Evolutionary conservation across 2,113 vertebrate genomes (phyloP), one percentile per base, ranked within the genome.

Genomic region (Vulpes ferrilata): DNA sequence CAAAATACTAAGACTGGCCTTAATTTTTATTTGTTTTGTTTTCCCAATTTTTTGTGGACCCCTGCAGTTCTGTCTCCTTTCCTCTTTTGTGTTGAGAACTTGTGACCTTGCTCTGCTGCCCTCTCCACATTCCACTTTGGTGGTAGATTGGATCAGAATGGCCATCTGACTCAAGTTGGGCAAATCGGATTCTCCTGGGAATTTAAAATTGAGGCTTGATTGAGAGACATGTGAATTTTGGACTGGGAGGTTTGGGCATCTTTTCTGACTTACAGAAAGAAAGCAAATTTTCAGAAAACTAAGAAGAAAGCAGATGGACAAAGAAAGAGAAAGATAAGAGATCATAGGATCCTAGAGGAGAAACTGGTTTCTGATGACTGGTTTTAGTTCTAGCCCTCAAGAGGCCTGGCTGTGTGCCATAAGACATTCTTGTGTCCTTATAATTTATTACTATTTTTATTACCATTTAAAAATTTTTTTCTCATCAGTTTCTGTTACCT

Each of bases 151-250:
- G n/a, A 23, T 65, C 32, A 23, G 60, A 55, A 55, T 8, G 19
- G 32, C 65, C 1, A 74, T 15, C 64, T 76, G 80, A 59, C 4
- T 85, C 10, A 22, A 48, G 53, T 0, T 32, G 17, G 30, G 59
- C 5, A 88, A 69, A 65, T 27, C 88, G 25, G 30, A 60, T 51
- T 78, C 23, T 93, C 20, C 35, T 9, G 27, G 38, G 32, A 90
- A 81, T 94, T 80, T 93, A 91, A 83, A 80, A 60, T 32, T 38
- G 25, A 27, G 71, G 88, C 64, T 60, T 83, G 43, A 88, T 9
- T 76, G 59, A 78, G 12, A 11, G 80, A 73, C 7, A n/a, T 80
- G 78, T 20, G 87, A 20, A 35, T 35, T 88, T 62, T 69, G 23
- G 23, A 25, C 30, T 17, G 17, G 10, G 10, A 43, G 80, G 2